Evolutionary conservation across 2,113 vertebrate species (phyloP).

Genomic region (Tor tambroides): DNA sequence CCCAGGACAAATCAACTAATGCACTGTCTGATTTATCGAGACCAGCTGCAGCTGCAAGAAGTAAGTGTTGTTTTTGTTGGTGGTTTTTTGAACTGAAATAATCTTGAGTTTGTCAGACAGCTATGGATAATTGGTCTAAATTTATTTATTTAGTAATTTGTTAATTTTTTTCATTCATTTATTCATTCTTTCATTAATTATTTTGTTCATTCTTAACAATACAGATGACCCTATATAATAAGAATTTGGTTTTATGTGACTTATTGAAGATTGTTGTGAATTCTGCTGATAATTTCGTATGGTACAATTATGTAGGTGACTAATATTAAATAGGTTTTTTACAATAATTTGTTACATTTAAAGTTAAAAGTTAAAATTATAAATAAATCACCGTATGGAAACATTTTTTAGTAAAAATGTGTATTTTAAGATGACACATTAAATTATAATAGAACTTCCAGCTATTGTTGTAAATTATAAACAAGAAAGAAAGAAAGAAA

Average conservation of each 20-base stretch:
- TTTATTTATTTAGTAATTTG: not conserved
- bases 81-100: not conserved
- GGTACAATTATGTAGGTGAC: not conserved
- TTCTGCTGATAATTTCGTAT: not conserved
- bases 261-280: too few species aligned
- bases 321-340: not conserved
- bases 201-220: not conserved
- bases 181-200: not conserved
- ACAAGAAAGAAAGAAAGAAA: too few species aligned
- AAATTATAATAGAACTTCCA: not conserved
- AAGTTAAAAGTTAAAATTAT: not conserved
- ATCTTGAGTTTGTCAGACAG: not conserved
- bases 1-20: conserved; percentile 12
- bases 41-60: conserved; percentile 17
- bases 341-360: not conserved
- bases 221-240: not conserved
- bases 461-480: not conserved
- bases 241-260: not conserved
- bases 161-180: too few species aligned
- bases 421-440: not conserved
- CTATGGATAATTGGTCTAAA: not conserved
- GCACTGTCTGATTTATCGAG: not conserved
- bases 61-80: conserved; percentile 28
- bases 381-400: too few species aligned
- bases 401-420: not conserved